Conservation (phyloP, 2,888 invertebrate genomes). For the Encarsia formosa region DNA sequence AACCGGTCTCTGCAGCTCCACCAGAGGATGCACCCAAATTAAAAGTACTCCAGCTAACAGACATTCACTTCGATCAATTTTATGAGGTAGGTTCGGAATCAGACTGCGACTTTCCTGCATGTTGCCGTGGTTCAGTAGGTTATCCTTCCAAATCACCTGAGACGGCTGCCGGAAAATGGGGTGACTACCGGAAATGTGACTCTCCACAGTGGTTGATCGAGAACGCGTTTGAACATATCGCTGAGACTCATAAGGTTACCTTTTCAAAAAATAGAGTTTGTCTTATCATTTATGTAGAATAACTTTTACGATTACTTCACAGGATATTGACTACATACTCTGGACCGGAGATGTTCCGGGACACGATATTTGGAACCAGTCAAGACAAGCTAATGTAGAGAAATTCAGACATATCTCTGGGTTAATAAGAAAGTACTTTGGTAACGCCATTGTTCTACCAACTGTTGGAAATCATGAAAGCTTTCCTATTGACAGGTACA, state of each 20-base stretch:
- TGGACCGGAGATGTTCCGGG: constrained; percentile 97
- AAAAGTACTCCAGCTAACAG: constrained; percentile 93
- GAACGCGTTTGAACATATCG: constrained; percentile 86
- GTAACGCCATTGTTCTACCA: constrained; percentile 88
- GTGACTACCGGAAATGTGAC: constrained; percentile 93
- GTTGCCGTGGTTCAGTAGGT: constrained; percentile 83
- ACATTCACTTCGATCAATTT: constrained; percentile 92
- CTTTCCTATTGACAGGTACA: constrained; percentile 91
- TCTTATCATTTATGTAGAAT: too few relatives aligned
- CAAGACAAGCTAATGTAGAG: constrained; percentile 80
- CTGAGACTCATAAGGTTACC: constrained; percentile 75
- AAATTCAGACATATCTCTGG: constrained; percentile 80
- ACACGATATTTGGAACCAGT: constrained; percentile 94
- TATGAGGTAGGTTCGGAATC: constrained; percentile 89
- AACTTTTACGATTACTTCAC: too few relatives aligned
- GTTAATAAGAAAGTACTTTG: constrained; percentile 83
- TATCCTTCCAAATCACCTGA: constrained; percentile 69
- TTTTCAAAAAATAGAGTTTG: constrained; percentile 1
- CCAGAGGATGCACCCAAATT: too few relatives aligned
- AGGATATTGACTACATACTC: constrained; percentile 89
- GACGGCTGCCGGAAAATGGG: constrained; percentile 90
- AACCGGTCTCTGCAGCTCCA: too few relatives aligned
- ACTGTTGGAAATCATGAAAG: constrained; percentile 96
- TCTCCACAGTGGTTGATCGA: constrained; percentile 89
- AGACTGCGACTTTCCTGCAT: constrained; percentile 89